Conservation (phyloP, 2,888 invertebrate species). For the Adela reaumurella region DNA sequence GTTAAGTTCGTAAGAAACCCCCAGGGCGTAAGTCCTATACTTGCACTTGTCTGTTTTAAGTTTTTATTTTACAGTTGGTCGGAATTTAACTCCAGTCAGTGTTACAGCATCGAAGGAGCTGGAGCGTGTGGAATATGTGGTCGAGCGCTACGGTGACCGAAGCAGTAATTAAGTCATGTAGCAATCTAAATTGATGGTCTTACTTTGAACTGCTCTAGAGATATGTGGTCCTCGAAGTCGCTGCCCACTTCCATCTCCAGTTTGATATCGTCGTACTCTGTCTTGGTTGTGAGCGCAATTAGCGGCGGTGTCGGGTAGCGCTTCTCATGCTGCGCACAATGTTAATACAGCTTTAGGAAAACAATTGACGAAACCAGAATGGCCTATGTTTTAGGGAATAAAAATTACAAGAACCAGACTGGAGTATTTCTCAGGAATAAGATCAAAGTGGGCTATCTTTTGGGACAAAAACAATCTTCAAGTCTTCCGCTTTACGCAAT, state of each 20-base stretch:
- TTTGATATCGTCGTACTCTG: slow-evolving; percentile 16
- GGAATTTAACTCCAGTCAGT: no score
- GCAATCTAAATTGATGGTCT: neutral
- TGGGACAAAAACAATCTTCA: no score
- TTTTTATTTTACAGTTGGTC: neutral
- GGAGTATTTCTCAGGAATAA: no score
- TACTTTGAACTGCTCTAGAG: slow-evolving; percentile 29
- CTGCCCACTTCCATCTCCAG: slow-evolving; percentile 18
- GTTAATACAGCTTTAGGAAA: neutral
- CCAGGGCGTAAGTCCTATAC: neutral
- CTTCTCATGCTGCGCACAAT: slow-evolving; percentile 31
- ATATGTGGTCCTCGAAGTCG: slow-evolving; percentile 32
- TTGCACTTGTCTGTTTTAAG: neutral
- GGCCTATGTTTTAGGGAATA: no score
- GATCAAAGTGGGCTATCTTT: no score
- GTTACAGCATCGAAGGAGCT: no score
- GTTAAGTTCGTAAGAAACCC: no score
- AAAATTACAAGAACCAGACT: no score
- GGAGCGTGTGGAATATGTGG: no score
- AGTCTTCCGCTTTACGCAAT: no score
- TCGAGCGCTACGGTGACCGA: no score
- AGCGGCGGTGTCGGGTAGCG: slow-evolving; percentile 6
- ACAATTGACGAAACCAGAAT: neutral
- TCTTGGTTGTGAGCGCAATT: slow-evolving; percentile 6
- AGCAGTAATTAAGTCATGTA: no score